Base-by-base conservation (phyloP, 2,797 vertebrate genomes). In the Anas bahamensis region DNA sequence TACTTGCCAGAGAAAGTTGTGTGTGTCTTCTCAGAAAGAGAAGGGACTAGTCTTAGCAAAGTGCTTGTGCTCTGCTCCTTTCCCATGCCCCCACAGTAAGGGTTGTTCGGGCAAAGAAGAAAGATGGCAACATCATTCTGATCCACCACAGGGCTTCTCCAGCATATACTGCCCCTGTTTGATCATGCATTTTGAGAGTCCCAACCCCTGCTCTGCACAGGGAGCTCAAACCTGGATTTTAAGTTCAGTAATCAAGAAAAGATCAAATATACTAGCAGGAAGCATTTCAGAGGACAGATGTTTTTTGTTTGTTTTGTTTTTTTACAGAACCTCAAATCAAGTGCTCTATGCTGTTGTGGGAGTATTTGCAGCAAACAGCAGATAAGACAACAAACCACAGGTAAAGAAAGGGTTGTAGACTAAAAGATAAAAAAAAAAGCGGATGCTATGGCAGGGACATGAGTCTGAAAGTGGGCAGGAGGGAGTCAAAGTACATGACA, bases 271-370 rank as follows among this genome's bases (percentile, higher is more conserved):
- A 28, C 17, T 4, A 26, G 22, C 39, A 31, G 4, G 4, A 4
- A 44, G n/a, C 10, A 9, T n/a, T 73, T 65, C 14, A 18, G 14
- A 41, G 29, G 11, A 39, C 33, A 4, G 50, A 7, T 4, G 41
- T 16, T 41, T 41, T 41, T 41, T 41, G 41, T 61, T 39, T 61
- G 9, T 10, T 5, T 42, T 42, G 9, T 42, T 42, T 42, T 39
- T 28, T 18, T 59, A n/a, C 26, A 68, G 69, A 77, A 41, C 24
- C 26, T 74, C 75, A 35, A 55, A 55, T 13, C 44, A 41, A 35
- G 46, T 1, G 8, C 33, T 24, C 18, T 57, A 1, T 4, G 3
- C 39, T n/a, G 19, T 0, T 18, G 4, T 4, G 2, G 19, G 6
- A 8, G 5, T 5, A 4, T 23, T 24, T 23, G 28, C 78, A 73